Conservation (phyloP, 2,888 invertebrate genomes). For the Dione juno region DNA sequence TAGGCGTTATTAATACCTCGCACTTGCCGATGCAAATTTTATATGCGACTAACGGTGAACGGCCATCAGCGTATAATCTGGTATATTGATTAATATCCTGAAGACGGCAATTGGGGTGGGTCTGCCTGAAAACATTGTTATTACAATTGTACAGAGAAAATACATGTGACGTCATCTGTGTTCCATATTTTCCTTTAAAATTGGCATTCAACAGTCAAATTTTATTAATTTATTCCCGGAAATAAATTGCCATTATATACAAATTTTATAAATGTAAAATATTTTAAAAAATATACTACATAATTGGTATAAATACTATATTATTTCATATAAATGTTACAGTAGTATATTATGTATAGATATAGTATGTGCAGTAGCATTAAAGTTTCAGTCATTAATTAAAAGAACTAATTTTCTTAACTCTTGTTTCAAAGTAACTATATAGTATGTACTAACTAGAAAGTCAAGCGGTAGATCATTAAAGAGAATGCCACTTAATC, state of each 20-base stretch:
- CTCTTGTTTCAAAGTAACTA: not conserved
- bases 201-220: too few species aligned
- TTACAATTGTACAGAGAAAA: not conserved
- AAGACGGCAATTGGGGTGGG: slow-evolving; percentile 27
- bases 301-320: too few species aligned
- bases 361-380: too few species aligned
- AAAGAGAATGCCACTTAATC: slow-evolving; percentile 1
- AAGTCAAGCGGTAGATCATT: not conserved
- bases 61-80: slow-evolving; percentile 34
- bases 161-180: not conserved
- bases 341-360: too few species aligned
- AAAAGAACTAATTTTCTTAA: not conserved
- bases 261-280: too few species aligned
- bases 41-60: slow-evolving; percentile 41
- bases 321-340: too few species aligned
- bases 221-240: too few species aligned
- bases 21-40: slow-evolving; percentile 44
- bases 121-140: slow-evolving; percentile 1
- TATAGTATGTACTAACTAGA: not conserved
- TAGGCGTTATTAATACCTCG: slow-evolving; percentile 43
- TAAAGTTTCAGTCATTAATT: not conserved
- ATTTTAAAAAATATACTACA: too few species aligned
- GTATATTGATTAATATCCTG: slow-evolving; percentile 33
- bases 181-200: not conserved
- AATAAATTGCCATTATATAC: too few species aligned